Evolutionary conservation across 2,888 invertebrate species (phyloP).

Genomic region (Scrobipalpa atriplicella): DNA sequence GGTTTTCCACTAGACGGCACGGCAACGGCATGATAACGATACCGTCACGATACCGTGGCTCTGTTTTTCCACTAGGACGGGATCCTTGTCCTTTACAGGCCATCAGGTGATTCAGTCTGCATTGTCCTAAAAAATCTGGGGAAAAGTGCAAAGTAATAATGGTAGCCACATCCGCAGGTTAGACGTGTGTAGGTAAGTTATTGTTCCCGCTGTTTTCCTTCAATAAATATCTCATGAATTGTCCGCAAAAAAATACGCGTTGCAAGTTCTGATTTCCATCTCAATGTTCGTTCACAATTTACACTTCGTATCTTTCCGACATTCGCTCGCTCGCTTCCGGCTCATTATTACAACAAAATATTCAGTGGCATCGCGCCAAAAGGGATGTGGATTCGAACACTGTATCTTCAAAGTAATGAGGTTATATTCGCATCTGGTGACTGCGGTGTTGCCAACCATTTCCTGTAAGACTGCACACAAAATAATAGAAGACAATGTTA

Average conservation of each 20-base stretch:
- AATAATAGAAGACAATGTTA: not conserved
- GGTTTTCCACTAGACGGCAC: no score
- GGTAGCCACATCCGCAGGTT: no score
- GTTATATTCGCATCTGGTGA: slow-evolving; percentile 37
- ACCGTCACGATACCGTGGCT: no score
- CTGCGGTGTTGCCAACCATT: not conserved
- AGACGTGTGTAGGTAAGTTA: no score
- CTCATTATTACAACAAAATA: slow-evolving; percentile 21
- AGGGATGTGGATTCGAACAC: slow-evolving; percentile 29
- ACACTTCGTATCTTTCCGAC: slow-evolving; percentile 1
- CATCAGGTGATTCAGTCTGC: no score
- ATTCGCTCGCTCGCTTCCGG: not conserved
- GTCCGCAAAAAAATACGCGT: not conserved
- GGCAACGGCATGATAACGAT: no score
- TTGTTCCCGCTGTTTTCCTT: no score
- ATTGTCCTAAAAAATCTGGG: no score
- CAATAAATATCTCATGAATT: no score
- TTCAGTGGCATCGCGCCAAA: slow-evolving; percentile 23
- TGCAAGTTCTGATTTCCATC: not conserved
- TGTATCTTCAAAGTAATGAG: slow-evolving; percentile 31
- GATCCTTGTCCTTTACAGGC: no score
- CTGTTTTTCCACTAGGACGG: no score
- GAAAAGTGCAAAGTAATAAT: no score
- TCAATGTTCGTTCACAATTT: not conserved
- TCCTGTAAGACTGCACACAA: not conserved